Conservation (phyloP, 2,888 invertebrate genomes). For the Tryphoninae sp. region DNA sequence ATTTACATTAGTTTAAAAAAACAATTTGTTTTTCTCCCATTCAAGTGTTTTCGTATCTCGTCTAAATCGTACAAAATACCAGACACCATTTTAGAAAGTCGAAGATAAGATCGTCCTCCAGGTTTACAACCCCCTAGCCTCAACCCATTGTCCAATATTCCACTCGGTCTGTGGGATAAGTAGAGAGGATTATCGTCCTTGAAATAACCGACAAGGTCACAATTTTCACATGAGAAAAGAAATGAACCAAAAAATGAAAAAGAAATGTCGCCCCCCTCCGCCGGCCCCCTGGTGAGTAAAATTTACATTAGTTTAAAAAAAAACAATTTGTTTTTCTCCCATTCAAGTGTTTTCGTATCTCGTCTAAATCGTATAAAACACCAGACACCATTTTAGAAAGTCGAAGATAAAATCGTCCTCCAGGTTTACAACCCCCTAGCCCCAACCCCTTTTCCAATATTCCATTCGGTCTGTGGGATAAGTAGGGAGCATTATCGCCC, state of each 20-base stretch:
- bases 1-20: no score
- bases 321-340: no score
- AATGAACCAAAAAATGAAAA: no score
- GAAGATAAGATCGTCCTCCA: constrained; percentile 33
- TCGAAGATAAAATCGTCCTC: constrained; percentile 35
- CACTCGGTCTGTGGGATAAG: not conserved
- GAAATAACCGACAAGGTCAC: no score
- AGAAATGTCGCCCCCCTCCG: no score
- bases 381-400: constrained; percentile 40
- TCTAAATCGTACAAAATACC: no score
- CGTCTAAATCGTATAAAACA: no score
- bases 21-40: no score
- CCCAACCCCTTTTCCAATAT: not conserved
- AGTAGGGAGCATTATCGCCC: not conserved
- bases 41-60: not conserved
- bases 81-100: constrained; percentile 43
- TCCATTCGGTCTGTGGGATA: not conserved
- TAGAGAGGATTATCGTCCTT: not conserved
- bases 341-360: not conserved
- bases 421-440: constrained; percentile 20
- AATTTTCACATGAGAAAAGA: no score
- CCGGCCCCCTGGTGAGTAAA: no score
- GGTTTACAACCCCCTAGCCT: constrained; percentile 15
- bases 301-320: no score
- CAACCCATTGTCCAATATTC: not conserved